These are phyloP conservation scores for Grallaria varia DNA, from an alignment of 2,113 vertebrate genomes.

Conservation along the genomic window DNA sequence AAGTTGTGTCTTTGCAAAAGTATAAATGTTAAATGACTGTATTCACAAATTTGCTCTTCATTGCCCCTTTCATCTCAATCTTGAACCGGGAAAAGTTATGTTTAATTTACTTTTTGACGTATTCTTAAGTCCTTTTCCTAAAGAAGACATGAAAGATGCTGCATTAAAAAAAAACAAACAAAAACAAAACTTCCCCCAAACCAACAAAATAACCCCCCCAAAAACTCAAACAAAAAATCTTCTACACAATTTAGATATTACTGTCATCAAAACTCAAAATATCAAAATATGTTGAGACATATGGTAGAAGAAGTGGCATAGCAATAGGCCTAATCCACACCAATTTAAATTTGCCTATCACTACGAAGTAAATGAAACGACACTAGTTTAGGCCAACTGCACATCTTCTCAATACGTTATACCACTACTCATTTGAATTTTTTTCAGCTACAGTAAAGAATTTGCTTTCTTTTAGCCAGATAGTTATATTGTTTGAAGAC, in stretches of 20 bases:
- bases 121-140: neutral
- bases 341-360: accelerated
- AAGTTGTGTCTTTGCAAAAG: neutral
- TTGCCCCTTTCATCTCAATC: neutral
- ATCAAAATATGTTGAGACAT: neutral
- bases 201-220: neutral
- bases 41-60: neutral
- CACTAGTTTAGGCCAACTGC: neutral
- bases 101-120: neutral
- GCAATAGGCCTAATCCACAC: neutral
- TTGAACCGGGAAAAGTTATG: neutral
- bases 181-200: too few relatives aligned
- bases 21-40: neutral
- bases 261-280: neutral
- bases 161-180: neutral
- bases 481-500: neutral
- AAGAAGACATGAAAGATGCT: neutral
- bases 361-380: neutral
- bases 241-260: neutral
- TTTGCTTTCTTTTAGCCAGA: neutral
- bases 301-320: neutral
- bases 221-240: neutral
- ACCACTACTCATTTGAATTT: neutral
- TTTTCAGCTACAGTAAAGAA: neutral
- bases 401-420: neutral